A percentile compares a stretch with the other conserved stretches of the same genome.
These are phyloP conservation scores for Coremacera marginata DNA, from an alignment of 2,888 invertebrate species.

Conservation along the genomic window DNA sequence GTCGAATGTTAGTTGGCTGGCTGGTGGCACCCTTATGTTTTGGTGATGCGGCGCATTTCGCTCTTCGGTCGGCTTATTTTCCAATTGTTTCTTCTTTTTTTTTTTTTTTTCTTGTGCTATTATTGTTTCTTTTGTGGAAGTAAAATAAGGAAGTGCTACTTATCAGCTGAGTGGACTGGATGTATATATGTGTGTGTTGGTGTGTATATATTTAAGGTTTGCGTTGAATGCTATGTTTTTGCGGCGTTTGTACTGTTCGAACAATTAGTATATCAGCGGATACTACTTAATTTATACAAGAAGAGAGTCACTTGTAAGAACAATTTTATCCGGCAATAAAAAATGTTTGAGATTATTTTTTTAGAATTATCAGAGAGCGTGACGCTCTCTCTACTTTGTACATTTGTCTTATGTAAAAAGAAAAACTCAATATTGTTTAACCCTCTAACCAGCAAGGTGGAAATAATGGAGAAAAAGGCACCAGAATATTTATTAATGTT, in stretches of 20 bases:
- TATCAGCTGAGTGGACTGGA: slow-evolving; percentile 10
- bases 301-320: background rate
- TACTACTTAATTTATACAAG: background rate
- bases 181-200: slow-evolving; percentile 23
- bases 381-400: background rate
- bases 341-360: too few species aligned
- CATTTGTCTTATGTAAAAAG: too few species aligned
- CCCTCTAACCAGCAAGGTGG: too few species aligned
- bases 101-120: slow-evolving; percentile 2
- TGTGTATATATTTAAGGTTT: background rate
- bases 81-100: slow-evolving; percentile 10
- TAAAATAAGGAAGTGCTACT: slow-evolving; percentile 11
- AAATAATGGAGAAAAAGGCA: background rate
- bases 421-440: background rate
- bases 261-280: background rate
- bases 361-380: too few species aligned
- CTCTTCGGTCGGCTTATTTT: background rate
- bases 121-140: background rate
- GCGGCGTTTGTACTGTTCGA: background rate
- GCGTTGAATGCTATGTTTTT: background rate
- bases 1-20: background rate
- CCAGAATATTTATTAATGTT: too few species aligned
- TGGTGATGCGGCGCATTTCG: background rate
- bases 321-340: too few species aligned
- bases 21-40: slow-evolving; percentile 5